Base-by-base conservation (phyloP, 2,888 invertebrate genomes). In the Eupithecia insigniata region DNA sequence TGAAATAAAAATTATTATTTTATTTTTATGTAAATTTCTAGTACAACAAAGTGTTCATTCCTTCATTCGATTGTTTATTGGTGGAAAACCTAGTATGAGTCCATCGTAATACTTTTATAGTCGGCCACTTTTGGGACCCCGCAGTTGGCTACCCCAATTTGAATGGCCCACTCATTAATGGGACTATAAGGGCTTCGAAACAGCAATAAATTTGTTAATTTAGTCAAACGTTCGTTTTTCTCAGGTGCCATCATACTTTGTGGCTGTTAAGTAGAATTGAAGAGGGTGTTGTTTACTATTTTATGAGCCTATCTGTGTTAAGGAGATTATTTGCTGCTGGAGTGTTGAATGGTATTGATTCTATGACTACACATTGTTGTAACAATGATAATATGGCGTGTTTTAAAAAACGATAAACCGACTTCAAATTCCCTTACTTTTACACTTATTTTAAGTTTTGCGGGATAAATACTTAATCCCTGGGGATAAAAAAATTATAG, bases 131-230 rank as follows among this genome's bases (percentile, higher is more conserved):
- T 62, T 62, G 34, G 34, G 22, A 34, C 34, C 14, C n/a, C 26
- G 18, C 12, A 64, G 64, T 36, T 64, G 64, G 64, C 36, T 39
- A 2, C 64, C 34, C 36, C 12, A 55, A 36, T 64, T 66, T 18
- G 39, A 67, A 55, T 28, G 39, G 61, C 32, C 73, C 70, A 62
- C 66, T 69, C 66, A 74, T 71, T 71, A 74, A 74, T 71, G 74
- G 69, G 18, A 4, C 68, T 69, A 74, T 74, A 66, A 70, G 28
- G 69, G 32, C 55, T 67, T 66, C 55, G 58, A 61, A 66, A 61
- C 22, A 43, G 72, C 51, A 68, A 67, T 76, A 74, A 76, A 78
- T 78, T 75, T 43, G 64, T 74, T 76, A 72, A 78, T 78, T 76
- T 76, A 70, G 72, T 55, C 67, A 62, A 71, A 28, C 58, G 67